These are phyloP conservation scores for Pocillopora grandis DNA, from an alignment of 92 coral and sea anemone species.

Conservation along the genomic window DNA sequence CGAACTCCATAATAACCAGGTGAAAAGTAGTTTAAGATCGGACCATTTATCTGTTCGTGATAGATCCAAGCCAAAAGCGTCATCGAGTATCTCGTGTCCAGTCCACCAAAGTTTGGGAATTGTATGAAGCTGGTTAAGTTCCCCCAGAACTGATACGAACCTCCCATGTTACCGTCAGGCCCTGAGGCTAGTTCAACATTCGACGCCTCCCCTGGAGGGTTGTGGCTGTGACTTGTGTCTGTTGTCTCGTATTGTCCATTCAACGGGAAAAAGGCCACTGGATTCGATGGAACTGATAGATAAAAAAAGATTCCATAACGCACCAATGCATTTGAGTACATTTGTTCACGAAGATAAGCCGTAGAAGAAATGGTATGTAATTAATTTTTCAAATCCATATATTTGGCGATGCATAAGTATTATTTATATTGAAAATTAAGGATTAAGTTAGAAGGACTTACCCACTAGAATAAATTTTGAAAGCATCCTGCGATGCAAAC, in stretches of 20 bases:
- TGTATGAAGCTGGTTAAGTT: slow-evolving; percentile 33
- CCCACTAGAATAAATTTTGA: no score
- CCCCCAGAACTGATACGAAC: slow-evolving; percentile 45
- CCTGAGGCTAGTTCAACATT: slow-evolving; percentile 35
- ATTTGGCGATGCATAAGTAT: no score
- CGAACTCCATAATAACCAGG: background rate
- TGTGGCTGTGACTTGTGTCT: slow-evolving; percentile 39
- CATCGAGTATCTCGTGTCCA: slow-evolving; percentile 35
- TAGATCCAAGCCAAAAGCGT: slow-evolving; percentile 20
- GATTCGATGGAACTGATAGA: background rate
- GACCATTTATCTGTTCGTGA: slow-evolving; percentile 10
- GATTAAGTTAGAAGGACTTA: no score
- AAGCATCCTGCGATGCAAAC: no score
- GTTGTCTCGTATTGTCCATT: slow-evolving; percentile 24
- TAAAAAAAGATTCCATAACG: no score
- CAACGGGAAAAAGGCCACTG: slow-evolving; percentile 33
- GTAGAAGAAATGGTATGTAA: no score
- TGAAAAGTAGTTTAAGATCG: slow-evolving; percentile 1
- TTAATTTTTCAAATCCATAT: no score
- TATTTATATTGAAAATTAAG: no score
- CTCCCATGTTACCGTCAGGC: slow-evolving; percentile 44
- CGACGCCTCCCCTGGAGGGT: slow-evolving; percentile 18
- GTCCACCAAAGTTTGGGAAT: slow-evolving; percentile 23
- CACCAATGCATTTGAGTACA: no score
- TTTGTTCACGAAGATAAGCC: no score